Evolutionary conservation across 2,797 vertebrate species (phyloP), one percentile per base, ranked within the genome.

Genomic region (Urophycis tenuis): DNA sequence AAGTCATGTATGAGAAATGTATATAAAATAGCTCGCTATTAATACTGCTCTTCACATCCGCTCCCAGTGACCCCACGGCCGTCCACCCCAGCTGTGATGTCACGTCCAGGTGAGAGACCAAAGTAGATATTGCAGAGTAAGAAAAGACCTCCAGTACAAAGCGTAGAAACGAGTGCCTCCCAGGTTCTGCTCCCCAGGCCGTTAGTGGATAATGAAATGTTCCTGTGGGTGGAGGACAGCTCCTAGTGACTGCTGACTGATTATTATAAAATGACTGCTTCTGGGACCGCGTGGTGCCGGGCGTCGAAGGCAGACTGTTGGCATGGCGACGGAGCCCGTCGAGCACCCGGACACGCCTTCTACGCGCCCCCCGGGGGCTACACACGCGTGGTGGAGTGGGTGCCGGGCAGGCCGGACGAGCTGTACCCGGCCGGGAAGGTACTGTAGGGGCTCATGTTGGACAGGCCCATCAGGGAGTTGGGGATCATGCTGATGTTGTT

Each of bases 401-500:
- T 97, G 88, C 98, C 96, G 17, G 97, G 96, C 88, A 99, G 93
- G 85, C 95, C 96, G 0, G 96, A 94, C 75, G 95, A 97, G 92
- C 95, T 98, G 92, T 98, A 98, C 76, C 96, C 96, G 0, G 97
- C 91, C 0, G 97, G 96, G 87, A 99, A 98, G 85, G 97, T 98
- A 90, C 96, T 98, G 91, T 99, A 99, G 14, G 97, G 96, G 85
- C 97, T 97, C 94, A 99, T 93, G 87, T 95, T 96, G 91, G 98
- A 96, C 81, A 98, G 94, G 77, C 96, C 96, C 92, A 98, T 96
- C 89, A 99, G 91, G 32, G 97, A 98, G 91, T 97, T 98, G 87
- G 97, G 97, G 79, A 98, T 98, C 96, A 98, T 97, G 83, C 96
- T 98, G 91, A 99, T 97, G 86, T 97, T 97, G 92, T 98, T 98